Base-by-base conservation (phyloP, 2,113 vertebrate species). In the Panurus biarmicus region DNA sequence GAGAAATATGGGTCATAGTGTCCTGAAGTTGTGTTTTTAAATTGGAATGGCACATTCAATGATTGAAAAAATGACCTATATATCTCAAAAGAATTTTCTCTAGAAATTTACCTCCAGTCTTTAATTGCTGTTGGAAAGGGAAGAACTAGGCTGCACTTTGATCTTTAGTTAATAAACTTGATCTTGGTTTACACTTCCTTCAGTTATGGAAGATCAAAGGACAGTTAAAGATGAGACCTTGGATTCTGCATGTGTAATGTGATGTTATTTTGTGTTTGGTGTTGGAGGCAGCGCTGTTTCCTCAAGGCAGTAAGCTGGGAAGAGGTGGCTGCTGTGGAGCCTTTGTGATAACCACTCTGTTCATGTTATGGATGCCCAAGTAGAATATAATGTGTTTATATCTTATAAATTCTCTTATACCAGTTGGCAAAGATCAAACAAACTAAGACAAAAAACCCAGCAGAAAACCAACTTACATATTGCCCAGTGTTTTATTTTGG, bases 111-210 rank as follows among this genome's bases (percentile, higher is more conserved):
- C 67, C n/a, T 83, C 29, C 23, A n/a, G 35, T 45, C 24, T 89
- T 85, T 95, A 93, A 94, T 93, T 92, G 80, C 82, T 73, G 45
- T 53, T 83, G 89, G 75, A 93, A 94, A 91, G 87, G 71, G 90
- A 95, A 75, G 87, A 91, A 31, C 67, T 38, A 79, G 53, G 28
- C 40, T 84, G 54, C n/a, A 25, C 96, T 97, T 96, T 96, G 95
- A 96, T 95, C 92, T 81, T 62, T 67, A 40, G 53, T 69, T 85
- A 93, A 85, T 74, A 94, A 93, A 90, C 60, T 50, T 56, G 65
- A 90, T 90, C 73, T 87, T 77, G 90, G 79, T 96, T 96, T 93
- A 70, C 23, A 74, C 48, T 97, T 96, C 95, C 95, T 95, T 80
- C 70, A 87, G 76, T 89, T 93, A 72, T 35, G 40, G 16, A 50